Evolutionary conservation across 2,797 vertebrate genomes (phyloP), one percentile per base, ranked within the genome.

Genomic region (Coilia nasus): DNA sequence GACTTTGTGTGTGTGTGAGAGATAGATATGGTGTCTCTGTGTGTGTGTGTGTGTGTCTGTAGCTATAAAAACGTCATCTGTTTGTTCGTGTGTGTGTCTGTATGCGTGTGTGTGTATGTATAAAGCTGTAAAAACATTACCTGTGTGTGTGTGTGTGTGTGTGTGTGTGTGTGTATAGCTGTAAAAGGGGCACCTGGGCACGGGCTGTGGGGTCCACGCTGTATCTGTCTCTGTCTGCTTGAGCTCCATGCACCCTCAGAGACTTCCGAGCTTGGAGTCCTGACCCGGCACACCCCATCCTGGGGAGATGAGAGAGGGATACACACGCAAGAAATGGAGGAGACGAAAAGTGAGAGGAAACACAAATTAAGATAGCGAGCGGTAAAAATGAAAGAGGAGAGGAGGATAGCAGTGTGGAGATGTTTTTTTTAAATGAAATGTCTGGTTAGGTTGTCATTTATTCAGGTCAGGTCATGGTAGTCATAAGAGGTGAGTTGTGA

Each of bases 251-350:
- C 17, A 21, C 17, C 1, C 57, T 83, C 5, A 91, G 98, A 97
- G 97, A 97, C 2, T 98, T 97, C 92, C 94, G 97, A 90, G 98
- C 98, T 83, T 97, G 97, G 92, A 97, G 98, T 86, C 94, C 96
- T 12, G 86, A 92, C 59, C 97, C 96, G 25, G 95, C 19, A 10
- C 71, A 78, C 71, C 71, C 71, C 71, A 78, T 78, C 71, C 71
- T 78, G 9, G 21, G 7, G 14, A 21, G 17, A 78, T 31, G 71
- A 44, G 17, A 44, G 31, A 41, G 71, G 19, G 17, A 59, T 19
- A 21, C 3, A 21, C 17, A 59, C 17, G 11, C 1, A 21, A n/a
- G 57, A 19, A 11, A 59, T 4, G 2, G 57, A 21, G 17, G 19
- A 31, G 28, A 71, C 17, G 4, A 19, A 9, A 14, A 54, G 50